These are phyloP conservation scores for Amphiprion ocellaris DNA, from an alignment of 2,113 vertebrate species.

Conservation along the genomic window DNA sequence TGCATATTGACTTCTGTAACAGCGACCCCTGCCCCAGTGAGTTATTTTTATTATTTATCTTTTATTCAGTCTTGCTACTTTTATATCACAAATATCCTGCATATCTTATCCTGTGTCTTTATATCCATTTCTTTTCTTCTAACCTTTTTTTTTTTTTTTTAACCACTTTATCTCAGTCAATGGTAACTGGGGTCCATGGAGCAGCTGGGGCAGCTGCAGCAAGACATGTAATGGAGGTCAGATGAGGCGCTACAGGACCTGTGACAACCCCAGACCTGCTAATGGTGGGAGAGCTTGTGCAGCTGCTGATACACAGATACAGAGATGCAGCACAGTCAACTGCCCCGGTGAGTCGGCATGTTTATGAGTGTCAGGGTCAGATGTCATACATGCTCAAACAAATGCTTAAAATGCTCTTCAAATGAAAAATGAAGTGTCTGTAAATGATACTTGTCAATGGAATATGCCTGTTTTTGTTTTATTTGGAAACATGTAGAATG, in stretches of 20 bases:
- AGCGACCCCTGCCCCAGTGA: conserved; percentile 94
- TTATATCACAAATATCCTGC: background rate
- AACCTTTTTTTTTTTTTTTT: background rate
- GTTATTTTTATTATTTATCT: background rate
- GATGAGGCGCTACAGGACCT: conserved; percentile 89
- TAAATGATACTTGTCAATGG: too few relatives aligned
- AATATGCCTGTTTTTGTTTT: too few relatives aligned
- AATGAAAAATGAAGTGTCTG: background rate
- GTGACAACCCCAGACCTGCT: conserved; percentile 91
- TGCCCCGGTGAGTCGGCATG: conserved; percentile 88
- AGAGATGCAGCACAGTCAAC: conserved; percentile 86
- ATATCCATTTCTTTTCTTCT: too few relatives aligned
- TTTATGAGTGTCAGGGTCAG: background rate
- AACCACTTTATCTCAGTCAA: conserved; percentile 82
- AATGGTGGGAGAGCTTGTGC: conserved; percentile 91
- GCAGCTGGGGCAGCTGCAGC: conserved; percentile 93
- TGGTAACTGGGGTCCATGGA: conserved; percentile 95
- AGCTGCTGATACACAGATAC: conserved; percentile 91
- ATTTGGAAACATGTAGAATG: too few relatives aligned
- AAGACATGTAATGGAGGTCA: conserved; percentile 92
- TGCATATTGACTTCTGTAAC: conserved; percentile 95
- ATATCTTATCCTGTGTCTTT: background rate
- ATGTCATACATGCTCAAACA: background rate
- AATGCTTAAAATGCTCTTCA: background rate
- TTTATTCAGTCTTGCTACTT: background rate